Evolutionary conservation across 2,888 invertebrate species (phyloP).

Genomic region (Nebria brevicollis): DNA sequence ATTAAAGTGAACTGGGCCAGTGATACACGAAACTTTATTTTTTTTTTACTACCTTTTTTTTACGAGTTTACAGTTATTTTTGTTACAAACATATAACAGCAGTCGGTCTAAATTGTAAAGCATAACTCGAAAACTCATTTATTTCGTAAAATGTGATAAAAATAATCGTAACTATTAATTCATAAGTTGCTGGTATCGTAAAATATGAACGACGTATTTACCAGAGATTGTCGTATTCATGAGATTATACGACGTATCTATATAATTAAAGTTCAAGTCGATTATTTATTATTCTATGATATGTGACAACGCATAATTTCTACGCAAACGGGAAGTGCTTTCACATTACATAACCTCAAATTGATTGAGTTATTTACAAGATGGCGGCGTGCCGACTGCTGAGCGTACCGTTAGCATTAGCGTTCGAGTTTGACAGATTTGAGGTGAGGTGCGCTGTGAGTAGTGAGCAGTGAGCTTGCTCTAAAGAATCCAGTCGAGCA

Average conservation of each 20-base stretch:
- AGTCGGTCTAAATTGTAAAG: too few species aligned
- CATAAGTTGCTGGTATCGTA: neutral
- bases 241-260: neutral
- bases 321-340: conserved; percentile 39
- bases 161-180: neutral
- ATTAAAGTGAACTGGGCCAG: conserved; percentile 7
- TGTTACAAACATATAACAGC: too few species aligned
- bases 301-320: conserved; percentile 6
- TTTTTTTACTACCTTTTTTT: neutral
- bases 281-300: neutral
- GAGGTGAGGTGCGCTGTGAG: neutral
- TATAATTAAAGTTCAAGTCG: neutral
- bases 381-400: conserved; percentile 17
- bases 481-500: neutral
- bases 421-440: neutral
- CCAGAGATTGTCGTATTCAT: neutral
- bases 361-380: conserved; percentile 45
- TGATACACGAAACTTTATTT: neutral
- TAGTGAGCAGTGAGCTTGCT: neutral
- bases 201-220: neutral
- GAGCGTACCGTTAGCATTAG: neutral
- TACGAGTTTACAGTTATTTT: neutral
- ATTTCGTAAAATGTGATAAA: neutral
- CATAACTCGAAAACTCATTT: too few species aligned
- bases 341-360: conserved; percentile 44